These are phyloP conservation scores for Leptinotarsa lineolata DNA, from an alignment of 1,140 invertebrate genomes.

Conservation along the genomic window DNA sequence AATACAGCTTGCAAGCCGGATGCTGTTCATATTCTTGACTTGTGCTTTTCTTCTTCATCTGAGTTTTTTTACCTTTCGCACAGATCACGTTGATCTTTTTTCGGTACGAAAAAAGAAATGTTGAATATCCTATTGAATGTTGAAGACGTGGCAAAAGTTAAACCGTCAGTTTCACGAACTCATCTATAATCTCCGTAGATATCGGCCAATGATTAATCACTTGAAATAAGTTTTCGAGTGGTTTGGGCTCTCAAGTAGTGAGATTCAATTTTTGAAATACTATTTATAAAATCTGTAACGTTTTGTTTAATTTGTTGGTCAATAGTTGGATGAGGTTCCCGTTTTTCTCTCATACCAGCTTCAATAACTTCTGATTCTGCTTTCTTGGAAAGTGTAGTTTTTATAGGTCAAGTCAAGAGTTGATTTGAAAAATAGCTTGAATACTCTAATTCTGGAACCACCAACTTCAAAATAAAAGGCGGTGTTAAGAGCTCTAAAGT, in stretches of 20 bases:
- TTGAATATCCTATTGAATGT: slow-evolving; percentile 34
- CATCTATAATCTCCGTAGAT: slow-evolving; percentile 40
- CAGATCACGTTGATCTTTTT: slow-evolving; percentile 54
- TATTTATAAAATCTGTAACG: slow-evolving; percentile 36
- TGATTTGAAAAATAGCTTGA: slow-evolving; percentile 12
- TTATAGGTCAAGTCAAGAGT: too few species aligned
- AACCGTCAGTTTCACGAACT: slow-evolving; percentile 15
- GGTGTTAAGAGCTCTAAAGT: not conserved
- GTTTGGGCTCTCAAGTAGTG: slow-evolving; percentile 8
- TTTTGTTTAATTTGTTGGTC: slow-evolving; percentile 33
- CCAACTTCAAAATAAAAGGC: slow-evolving; percentile 32
- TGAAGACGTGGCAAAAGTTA: slow-evolving; percentile 20
- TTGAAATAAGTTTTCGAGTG: slow-evolving; percentile 25
- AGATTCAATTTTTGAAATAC: slow-evolving; percentile 37
- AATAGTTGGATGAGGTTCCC: slow-evolving; percentile 21
- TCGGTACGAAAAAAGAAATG: slow-evolving; percentile 44
- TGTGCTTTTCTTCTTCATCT: slow-evolving; percentile 39
- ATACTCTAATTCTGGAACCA: slow-evolving; percentile 23
- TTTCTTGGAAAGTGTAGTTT: too few species aligned
- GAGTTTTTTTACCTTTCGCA: slow-evolving; percentile 49
- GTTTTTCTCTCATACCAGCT: slow-evolving; percentile 27
- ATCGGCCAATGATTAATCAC: slow-evolving; percentile 41
- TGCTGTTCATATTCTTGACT: slow-evolving; percentile 43
- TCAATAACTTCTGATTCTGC: slow-evolving; percentile 15
- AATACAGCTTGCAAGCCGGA: slow-evolving; percentile 54